phyloP scores from a whole-genome alignment of 2,113 vertebrate genomes.

The pig (Sus scrofa) region DNA sequence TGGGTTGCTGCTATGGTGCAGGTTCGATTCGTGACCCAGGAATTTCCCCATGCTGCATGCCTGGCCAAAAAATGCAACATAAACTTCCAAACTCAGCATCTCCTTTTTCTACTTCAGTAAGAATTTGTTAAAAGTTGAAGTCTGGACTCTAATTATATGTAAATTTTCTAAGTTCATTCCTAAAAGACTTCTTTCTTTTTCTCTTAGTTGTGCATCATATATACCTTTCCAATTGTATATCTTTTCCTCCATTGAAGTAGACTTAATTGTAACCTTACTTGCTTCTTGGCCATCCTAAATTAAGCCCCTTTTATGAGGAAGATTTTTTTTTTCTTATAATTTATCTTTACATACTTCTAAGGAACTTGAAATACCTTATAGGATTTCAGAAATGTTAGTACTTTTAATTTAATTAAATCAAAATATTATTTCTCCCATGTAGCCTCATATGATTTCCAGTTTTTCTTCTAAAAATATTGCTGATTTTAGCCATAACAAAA shows the following conservation, averaged over 20 bases:
- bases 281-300: not conserved
- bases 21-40: too few species aligned
- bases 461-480: not conserved
- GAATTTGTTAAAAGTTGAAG: not conserved
- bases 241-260: not conserved
- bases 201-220: not conserved
- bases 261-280: not conserved
- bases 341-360: not conserved
- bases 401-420: conserved; percentile 1
- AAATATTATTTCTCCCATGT: not conserved
- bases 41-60: too few species aligned
- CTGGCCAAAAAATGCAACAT: too few species aligned
- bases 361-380: not conserved
- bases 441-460: not conserved
- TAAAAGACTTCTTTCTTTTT: not conserved
- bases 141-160: not conserved
- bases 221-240: not conserved
- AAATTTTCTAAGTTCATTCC: not conserved
- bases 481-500: not conserved
- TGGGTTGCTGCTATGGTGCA: too few species aligned
- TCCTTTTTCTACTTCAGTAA: not conserved
- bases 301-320: not conserved
- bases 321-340: not conserved
- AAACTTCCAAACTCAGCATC: not conserved
- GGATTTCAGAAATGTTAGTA: not conserved